Evolutionary conservation across 2,888 invertebrate genomes (phyloP).

Genomic region (Calliphora vomitoria): DNA sequence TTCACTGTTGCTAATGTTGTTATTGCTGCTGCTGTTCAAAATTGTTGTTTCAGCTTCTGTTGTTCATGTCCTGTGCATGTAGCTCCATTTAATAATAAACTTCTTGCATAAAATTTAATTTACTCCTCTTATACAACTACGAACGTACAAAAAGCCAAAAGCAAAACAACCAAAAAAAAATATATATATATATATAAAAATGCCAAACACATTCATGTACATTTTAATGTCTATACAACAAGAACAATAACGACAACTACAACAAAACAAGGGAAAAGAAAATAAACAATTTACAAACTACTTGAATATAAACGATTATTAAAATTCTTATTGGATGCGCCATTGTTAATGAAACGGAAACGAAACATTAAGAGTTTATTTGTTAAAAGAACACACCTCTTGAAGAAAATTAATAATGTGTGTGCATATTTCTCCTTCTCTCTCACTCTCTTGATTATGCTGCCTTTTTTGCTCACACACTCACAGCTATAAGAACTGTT

Average conservation of each 20-base stretch:
- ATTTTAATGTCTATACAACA: conserved; percentile 29
- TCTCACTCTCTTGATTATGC: not conserved
- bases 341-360: conserved; percentile 68
- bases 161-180: too few species aligned
- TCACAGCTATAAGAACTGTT: not conserved
- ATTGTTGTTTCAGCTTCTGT: conserved; percentile 40
- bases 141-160: conserved; percentile 28
- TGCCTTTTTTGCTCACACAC: not conserved
- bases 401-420: not conserved
- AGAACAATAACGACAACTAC: not conserved
- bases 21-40: conserved; percentile 29
- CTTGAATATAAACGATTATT: conserved; percentile 55
- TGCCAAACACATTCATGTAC: conserved; percentile 39
- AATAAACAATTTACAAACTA: conserved; percentile 54
- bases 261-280: conserved; percentile 2
- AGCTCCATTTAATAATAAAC: conserved; percentile 83
- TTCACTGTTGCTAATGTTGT: conserved; percentile 41
- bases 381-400: conserved; percentile 62
- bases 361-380: conserved; percentile 64
- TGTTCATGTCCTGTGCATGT: conserved; percentile 58
- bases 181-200: not conserved
- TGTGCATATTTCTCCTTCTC: conserved; percentile 2
- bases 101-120: conserved; percentile 82
- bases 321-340: conserved; percentile 74
- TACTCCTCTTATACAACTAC: conserved; percentile 77